Percentiles rank a stretch among this genome's conserved stretches.
Conservation (phyloP, 2,888 invertebrate genomes). For the Busseola fusca region DNA sequence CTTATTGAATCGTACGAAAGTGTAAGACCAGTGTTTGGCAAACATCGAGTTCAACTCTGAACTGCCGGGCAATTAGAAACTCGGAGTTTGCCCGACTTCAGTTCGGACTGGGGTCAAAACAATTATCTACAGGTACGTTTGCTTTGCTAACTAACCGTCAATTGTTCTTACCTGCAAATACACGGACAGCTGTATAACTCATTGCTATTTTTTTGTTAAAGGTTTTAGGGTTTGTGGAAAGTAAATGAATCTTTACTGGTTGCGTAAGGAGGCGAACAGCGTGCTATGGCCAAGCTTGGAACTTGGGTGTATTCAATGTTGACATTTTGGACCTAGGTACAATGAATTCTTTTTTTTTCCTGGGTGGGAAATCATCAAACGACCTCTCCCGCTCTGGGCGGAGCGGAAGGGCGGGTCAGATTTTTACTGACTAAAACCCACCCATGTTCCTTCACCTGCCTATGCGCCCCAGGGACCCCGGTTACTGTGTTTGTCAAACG, state of each 20-base stretch:
- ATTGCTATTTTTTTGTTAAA: slow-evolving; percentile 1
- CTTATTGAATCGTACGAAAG: slow-evolving; percentile 42
- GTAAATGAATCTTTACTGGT: slow-evolving; percentile 1
- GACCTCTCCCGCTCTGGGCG: too few species aligned
- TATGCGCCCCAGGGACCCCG: too few species aligned
- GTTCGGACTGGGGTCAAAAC: slow-evolving; percentile 56
- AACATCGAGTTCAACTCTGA: slow-evolving; percentile 50
- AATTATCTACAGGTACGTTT: slow-evolving; percentile 60
- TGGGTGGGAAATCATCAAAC: too few species aligned
- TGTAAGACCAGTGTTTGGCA: slow-evolving; percentile 45
- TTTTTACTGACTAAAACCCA: too few species aligned
- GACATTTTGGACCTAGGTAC: too few species aligned
- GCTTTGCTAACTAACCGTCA: slow-evolving; percentile 49
- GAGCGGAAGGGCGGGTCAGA: too few species aligned
- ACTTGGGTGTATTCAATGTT: too few species aligned
- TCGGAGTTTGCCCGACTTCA: slow-evolving; percentile 37
- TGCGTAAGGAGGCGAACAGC: too few species aligned
- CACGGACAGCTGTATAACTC: slow-evolving; percentile 3
- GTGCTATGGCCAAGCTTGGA: background rate
- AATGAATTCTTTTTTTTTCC: too few species aligned
- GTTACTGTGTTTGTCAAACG: too few species aligned
- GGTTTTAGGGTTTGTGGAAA: background rate
- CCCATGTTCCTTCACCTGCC: too few species aligned
- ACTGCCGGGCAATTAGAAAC: slow-evolving; percentile 62
- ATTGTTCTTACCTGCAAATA: slow-evolving; percentile 40